Base-by-base conservation (phyloP, 2,113 vertebrate species). In the Chrysemys picta region DNA sequence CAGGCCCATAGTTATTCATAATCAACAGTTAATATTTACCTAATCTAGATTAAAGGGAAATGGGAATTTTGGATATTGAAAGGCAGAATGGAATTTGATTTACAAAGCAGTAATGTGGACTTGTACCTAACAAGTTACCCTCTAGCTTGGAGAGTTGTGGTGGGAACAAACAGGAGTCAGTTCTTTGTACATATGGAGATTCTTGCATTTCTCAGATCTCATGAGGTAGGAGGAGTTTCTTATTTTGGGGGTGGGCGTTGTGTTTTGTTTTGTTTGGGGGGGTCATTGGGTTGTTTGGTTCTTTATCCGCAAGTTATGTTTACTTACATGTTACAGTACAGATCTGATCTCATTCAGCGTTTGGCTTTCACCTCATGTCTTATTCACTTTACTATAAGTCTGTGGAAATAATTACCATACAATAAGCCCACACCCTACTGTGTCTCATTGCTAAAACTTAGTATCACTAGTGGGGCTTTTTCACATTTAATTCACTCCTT, bases 351-450 rank as follows among this genome's bases (percentile, higher is more conserved):
- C 27, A 4, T 83, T 90, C 49, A 90, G 50, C 14, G 65, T 91
- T 88, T 93, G 16, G 5, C 76, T 92, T 85, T 84, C 25, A 86
- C 52, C 79, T 93, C 17, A 2, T 24, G 45, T 87, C 78, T 91
- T 88, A 62, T 90, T 91, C 29, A 92, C 88, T 75, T 94, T 92
- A 27, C 29, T 83, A 53, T 54, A 93, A 50, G 84, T 87, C 84
- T 88, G 65, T 83, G 85, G 79, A 31, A 84, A 45, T 81, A 85
- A 92, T 59, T 88, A 90, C 65, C 59, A 87, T 25, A 42, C 93
- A 93, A 50, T 10, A 0, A 87, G 52, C 45, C 14, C 3, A 72
- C 25, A 29, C 62, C 79, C 38, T 53, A 24, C 42, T 89, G 80
- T 69, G 65, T 78, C 72, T 22, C 54, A 2, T 45, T 69, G 69